Percentiles rank a stretch among this genome's conserved stretches.
phyloP scores from a whole-genome alignment of 2,113 vertebrate species.

The Elachura formosa region DNA sequence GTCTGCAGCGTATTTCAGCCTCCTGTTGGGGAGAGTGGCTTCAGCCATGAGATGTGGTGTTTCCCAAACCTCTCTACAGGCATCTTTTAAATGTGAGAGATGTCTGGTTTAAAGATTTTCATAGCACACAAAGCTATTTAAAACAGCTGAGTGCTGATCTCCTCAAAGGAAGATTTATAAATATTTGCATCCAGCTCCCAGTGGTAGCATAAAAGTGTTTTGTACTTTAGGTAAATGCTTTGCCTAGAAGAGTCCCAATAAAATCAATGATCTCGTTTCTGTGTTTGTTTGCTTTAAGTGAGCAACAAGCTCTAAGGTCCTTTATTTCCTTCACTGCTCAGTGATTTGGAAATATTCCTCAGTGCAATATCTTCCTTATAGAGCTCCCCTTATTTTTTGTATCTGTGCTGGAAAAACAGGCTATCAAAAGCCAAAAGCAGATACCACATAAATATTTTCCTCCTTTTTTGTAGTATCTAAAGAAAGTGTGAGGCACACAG shows the following conservation, averaged over 20 bases:
- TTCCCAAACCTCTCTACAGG: neutral
- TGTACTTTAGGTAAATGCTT: slow-evolving; percentile 4
- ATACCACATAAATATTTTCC: neutral
- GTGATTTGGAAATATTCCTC: slow-evolving; percentile 21
- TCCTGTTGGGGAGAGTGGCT: neutral
- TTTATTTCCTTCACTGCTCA: slow-evolving; percentile 36
- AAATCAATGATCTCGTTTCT: slow-evolving; percentile 15
- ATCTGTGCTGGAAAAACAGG: neutral
- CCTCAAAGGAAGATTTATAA: slow-evolving; percentile 28
- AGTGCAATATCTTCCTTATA: neutral
- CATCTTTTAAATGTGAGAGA: neutral
- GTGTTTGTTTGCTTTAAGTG: neutral
- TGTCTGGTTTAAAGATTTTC: neutral
- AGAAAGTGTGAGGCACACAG: neutral
- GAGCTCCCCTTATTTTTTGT: neutral
- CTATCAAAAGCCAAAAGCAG: neutral
- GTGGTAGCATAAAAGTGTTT: neutral
- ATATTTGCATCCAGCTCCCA: neutral
- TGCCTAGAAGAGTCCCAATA: neutral
- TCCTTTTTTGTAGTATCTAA: neutral
- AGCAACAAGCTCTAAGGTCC: neutral
- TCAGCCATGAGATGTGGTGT: rapidly evolving
- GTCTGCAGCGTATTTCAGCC: neutral
- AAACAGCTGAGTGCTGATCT: neutral
- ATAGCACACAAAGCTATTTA: neutral